A percentile compares a stretch with the other conserved stretches of the same genome.
Evolutionary conservation across 2,797 vertebrate species (phyloP).

Genomic region (Eulemur mongoz): DNA sequence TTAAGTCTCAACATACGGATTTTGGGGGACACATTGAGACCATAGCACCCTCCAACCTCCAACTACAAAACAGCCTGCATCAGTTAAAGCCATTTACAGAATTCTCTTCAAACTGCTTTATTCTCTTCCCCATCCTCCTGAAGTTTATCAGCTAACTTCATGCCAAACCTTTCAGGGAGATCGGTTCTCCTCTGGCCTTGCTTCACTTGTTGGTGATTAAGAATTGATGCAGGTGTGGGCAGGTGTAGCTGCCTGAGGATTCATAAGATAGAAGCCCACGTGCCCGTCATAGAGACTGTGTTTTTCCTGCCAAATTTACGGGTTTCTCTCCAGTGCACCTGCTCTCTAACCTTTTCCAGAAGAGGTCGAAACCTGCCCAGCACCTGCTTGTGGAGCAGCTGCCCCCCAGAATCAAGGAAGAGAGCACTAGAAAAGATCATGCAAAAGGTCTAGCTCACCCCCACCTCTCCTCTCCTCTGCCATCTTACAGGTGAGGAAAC

Average conservation of each 20-base stretch:
- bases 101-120: not conserved
- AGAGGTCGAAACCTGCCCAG: not conserved
- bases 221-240: not conserved
- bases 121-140: not conserved
- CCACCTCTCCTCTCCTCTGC: not conserved
- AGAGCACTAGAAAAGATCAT: not conserved
- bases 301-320: not conserved
- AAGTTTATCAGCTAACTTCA: not conserved
- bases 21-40: not conserved
- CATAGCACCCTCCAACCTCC: too few species aligned
- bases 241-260: not conserved
- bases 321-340: slow-evolving; percentile 35
- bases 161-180: not conserved
- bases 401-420: not conserved
- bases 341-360: slow-evolving; percentile 25
- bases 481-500: not conserved
- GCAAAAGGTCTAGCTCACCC: not conserved
- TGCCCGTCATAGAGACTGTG: not conserved
- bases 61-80: not conserved
- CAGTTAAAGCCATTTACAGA: not conserved
- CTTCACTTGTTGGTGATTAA: not conserved
- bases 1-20: not conserved
- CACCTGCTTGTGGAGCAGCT: not conserved
- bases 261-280: not conserved
- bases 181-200: not conserved